These are phyloP conservation scores for Plutomurus gul DNA, from an alignment of 1,140 invertebrate species.

Conservation along the genomic window DNA sequence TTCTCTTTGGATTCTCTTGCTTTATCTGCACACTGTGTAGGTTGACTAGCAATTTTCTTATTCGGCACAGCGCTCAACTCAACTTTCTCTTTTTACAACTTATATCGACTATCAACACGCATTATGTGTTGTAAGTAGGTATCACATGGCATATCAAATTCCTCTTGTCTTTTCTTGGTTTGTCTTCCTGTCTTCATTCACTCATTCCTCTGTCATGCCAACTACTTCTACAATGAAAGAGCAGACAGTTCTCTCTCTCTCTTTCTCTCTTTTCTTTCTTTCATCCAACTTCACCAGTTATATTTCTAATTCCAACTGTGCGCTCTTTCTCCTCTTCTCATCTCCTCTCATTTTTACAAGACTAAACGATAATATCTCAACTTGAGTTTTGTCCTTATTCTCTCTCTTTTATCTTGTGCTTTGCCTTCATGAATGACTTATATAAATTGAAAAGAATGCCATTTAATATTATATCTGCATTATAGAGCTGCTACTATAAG, in stretches of 20 bases:
- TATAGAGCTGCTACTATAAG: no score
- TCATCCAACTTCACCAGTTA: no score
- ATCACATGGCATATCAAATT: conserved; percentile 19
- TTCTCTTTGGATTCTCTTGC: background rate
- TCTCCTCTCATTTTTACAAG: background rate
- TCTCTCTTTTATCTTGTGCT: background rate
- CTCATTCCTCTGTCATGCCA: background rate
- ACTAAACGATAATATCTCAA: conserved; percentile 22
- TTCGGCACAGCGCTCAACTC: background rate
- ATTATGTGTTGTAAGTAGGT: conserved; percentile 11
- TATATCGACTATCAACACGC: background rate
- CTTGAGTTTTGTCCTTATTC: background rate
- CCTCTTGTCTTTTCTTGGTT: conserved; percentile 3
- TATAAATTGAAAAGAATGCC: background rate
- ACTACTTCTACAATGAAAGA: background rate
- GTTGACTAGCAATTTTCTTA: background rate
- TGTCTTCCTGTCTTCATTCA: conserved; percentile 21
- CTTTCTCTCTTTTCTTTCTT: background rate
- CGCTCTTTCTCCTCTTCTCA: background rate
- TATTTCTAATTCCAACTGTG: conserved; percentile 10
- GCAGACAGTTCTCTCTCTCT: background rate
- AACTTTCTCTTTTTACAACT: background rate
- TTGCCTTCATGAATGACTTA: background rate
- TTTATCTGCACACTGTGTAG: background rate
- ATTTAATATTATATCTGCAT: no score